Evolutionary conservation across 2,797 vertebrate species (phyloP).

Genomic region (Platalea minor): DNA sequence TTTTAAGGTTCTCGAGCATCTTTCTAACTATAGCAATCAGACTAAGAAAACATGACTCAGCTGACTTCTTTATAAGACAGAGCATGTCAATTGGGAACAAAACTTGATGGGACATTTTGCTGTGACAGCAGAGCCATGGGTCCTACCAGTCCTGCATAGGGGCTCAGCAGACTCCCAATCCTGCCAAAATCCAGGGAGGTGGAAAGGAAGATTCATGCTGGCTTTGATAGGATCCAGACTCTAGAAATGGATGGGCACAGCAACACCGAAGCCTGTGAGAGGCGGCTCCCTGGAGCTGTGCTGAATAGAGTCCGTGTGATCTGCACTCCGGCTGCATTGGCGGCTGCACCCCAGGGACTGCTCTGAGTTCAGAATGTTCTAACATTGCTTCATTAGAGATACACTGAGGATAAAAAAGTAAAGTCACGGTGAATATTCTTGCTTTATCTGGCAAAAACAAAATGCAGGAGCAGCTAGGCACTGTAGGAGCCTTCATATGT

Average conservation of each 20-base stretch:
- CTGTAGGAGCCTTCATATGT: background rate
- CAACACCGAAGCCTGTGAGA: background rate
- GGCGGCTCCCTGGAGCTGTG: background rate
- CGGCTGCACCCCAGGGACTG: background rate
- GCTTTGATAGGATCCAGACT: background rate
- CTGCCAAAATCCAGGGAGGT: background rate
- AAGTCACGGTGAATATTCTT: background rate
- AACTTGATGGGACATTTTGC: background rate
- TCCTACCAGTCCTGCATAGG: background rate
- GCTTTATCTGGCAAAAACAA: background rate
- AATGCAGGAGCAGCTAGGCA: background rate
- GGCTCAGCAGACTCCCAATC: background rate
- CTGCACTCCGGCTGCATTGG: background rate
- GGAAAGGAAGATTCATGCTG: background rate
- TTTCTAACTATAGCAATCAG: background rate
- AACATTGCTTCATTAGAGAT: background rate
- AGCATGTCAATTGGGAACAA: background rate
- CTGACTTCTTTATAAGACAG: background rate
- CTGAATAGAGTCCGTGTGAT: background rate
- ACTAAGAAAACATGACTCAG: background rate
- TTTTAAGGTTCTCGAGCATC: background rate
- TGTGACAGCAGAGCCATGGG: background rate
- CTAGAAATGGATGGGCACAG: background rate
- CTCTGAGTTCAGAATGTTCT: background rate
- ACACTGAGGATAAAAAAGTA: background rate